phyloP scores from a whole-genome alignment of 2,797 vertebrate genomes.

The Emys orbicularis region DNA sequence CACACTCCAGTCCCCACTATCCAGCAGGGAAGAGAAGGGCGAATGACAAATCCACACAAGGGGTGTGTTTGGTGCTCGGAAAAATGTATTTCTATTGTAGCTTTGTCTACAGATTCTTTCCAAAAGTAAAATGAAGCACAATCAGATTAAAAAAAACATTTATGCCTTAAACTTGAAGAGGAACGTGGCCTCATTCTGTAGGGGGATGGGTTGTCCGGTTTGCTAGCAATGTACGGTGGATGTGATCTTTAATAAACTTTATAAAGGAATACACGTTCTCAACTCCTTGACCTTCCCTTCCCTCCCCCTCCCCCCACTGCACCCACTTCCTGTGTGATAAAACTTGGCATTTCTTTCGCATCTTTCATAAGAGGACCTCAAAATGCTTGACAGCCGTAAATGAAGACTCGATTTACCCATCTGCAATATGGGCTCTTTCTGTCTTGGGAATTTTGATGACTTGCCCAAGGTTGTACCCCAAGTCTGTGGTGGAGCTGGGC shows the following conservation, averaged over 20 bases:
- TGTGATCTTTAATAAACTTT: slow-evolving; percentile 3
- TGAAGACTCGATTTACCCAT: neutral
- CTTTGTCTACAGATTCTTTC: neutral
- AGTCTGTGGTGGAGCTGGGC: too few species aligned
- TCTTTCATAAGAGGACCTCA: neutral
- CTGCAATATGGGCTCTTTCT: neutral
- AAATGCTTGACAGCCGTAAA: neutral
- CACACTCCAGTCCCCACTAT: neutral
- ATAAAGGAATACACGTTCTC: neutral
- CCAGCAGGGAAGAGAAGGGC: neutral
- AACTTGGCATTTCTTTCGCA: neutral
- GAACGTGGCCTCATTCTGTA: neutral
- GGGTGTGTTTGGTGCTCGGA: neutral
- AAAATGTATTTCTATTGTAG: neutral
- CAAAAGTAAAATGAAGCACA: slow-evolving; percentile 9
- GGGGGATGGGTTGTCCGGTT: neutral
- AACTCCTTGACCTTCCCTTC: neutral
- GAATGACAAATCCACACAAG: neutral
- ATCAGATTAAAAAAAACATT: neutral
- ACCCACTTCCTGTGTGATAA: neutral
- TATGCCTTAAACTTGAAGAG: slow-evolving; percentile 33
- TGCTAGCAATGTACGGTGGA: neutral
- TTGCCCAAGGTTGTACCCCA: neutral
- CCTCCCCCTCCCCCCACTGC: too few species aligned
- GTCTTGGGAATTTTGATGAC: neutral